phyloP scores from a whole-genome alignment of 2,113 vertebrate species.

The Phyllopteryx taeniolatus region DNA sequence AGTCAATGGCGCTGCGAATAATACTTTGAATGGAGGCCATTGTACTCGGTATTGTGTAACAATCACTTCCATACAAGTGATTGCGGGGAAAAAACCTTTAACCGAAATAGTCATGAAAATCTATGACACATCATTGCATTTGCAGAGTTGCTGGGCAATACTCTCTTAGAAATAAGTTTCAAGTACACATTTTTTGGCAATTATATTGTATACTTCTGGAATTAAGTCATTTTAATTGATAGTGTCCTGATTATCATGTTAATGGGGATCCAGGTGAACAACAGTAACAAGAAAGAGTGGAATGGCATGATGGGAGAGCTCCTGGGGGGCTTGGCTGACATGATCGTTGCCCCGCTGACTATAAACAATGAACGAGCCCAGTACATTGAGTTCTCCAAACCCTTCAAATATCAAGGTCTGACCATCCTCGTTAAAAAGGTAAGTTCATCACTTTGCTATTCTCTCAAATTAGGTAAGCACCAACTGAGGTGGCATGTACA shows the following conservation, averaged over 20 bases:
- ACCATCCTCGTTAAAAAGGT: slow-evolving; percentile 99
- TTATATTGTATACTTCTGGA: neutral
- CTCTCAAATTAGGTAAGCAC: neutral
- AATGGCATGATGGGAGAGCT: slow-evolving; percentile 99
- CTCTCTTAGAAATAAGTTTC: neutral
- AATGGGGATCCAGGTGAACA: slow-evolving; percentile 84
- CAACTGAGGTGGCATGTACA: neutral
- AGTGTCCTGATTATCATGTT: slow-evolving; percentile 7
- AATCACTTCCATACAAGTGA: too few species aligned
- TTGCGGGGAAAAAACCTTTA: neutral
- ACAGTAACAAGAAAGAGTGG: slow-evolving; percentile 99
- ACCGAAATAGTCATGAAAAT: neutral
- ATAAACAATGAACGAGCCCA: slow-evolving; percentile 98
- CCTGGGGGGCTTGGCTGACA: slow-evolving; percentile 93
- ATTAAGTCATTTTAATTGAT: neutral
- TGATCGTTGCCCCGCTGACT: slow-evolving; percentile 96
- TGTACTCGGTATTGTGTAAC: neutral
- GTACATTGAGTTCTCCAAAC: slow-evolving; percentile 99
- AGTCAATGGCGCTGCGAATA: too few species aligned
- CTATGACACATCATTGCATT: neutral
- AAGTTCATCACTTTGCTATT: slow-evolving; percentile 15
- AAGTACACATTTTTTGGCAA: neutral
- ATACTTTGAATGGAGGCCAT: neutral
- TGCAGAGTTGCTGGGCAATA: neutral
- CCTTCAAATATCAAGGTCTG: slow-evolving; percentile 98